Evolutionary conservation across 2,797 vertebrate genomes (phyloP), one percentile per base, ranked within the genome.

Genomic region (Enoplosus armatus): DNA sequence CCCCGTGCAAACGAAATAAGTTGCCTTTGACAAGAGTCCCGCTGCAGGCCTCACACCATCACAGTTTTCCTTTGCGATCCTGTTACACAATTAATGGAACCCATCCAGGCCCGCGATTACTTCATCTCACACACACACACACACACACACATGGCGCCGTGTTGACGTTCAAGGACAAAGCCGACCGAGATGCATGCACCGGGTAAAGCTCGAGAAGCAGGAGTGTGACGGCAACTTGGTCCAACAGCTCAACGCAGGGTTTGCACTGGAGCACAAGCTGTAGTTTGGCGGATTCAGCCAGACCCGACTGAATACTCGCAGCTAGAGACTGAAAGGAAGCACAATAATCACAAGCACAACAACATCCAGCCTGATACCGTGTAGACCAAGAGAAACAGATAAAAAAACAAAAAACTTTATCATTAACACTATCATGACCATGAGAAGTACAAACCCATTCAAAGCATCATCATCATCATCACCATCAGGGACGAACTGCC

Each of bases 11-110:
- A 11, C 62, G 16, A 15, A 47, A 66, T 15, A 51, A 64, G 37
- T 2, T 59, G 64, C 41, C 58, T 63, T 53, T 29, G 45, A 69
- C 70, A n/a, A n/a, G 20, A 60, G 65, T 31, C 67, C 29, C 55
- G 1, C 15, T 62, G 47, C 53, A 61, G 69, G 50, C n/a, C 55
- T 15, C 54, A 61, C 68, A 31, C 10, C 43, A 35, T 3, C 47
- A 8, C 61, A 24, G 8, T n/a, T 35, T 65, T 41, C 31, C 31
- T 43, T 15, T 41, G 37, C 33, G 9, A 50, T 41, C 11, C 61
- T 60, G 27, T 45, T 5, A 3, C 6, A 54, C 29, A 43, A 27
- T 43, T 16, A 60, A 37, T 35, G 55, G 45, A 55, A 9, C 3
- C 22, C 70, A 37, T 14, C 50, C 51, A 31, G 53, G 16, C 29